Percentiles rank a stretch among this genome's conserved stretches.
These are phyloP conservation scores for Perizoma affinitatum DNA, from an alignment of 2,888 invertebrate genomes.

Conservation along the genomic window DNA sequence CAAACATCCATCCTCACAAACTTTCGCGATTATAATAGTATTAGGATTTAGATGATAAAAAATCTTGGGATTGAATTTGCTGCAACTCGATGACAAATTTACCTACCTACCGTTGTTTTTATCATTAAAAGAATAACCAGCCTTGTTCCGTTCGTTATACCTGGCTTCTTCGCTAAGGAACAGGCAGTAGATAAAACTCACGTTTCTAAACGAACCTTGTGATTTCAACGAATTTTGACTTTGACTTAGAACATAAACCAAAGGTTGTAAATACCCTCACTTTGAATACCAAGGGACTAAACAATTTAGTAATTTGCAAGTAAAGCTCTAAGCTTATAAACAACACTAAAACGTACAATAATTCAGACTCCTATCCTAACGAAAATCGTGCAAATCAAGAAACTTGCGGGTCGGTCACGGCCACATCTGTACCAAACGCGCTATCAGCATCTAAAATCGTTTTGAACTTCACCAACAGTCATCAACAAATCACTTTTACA, in stretches of 20 bases:
- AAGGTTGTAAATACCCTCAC: background rate
- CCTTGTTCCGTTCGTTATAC: too few relatives aligned
- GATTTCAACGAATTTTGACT: too few relatives aligned
- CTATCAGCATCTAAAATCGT: slow-evolving; percentile 63
- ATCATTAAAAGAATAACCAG: too few relatives aligned
- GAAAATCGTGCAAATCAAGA: slow-evolving; percentile 52
- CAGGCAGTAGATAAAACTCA: too few relatives aligned
- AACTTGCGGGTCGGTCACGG: slow-evolving; percentile 42
- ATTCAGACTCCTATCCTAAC: slow-evolving; percentile 38
- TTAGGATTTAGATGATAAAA: too few relatives aligned
- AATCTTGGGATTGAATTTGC: too few relatives aligned
- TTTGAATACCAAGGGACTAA: slow-evolving; percentile 1
- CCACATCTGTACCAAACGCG: slow-evolving; percentile 54
- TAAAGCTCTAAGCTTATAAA: background rate
- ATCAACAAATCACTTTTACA: slow-evolving; percentile 52
- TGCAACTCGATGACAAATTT: too few relatives aligned
- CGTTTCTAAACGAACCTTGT: too few relatives aligned
- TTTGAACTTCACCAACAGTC: slow-evolving; percentile 59
- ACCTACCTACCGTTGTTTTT: too few relatives aligned
- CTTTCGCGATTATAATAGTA: too few relatives aligned
- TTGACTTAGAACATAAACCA: background rate
- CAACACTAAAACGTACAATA: slow-evolving; percentile 39
- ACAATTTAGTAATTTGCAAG: slow-evolving; percentile 11
- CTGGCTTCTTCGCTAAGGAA: too few relatives aligned
- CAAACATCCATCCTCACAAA: too few relatives aligned